Evolutionary conservation across 2,797 vertebrate species (phyloP).

Genomic region (Catharus ustulatus): DNA sequence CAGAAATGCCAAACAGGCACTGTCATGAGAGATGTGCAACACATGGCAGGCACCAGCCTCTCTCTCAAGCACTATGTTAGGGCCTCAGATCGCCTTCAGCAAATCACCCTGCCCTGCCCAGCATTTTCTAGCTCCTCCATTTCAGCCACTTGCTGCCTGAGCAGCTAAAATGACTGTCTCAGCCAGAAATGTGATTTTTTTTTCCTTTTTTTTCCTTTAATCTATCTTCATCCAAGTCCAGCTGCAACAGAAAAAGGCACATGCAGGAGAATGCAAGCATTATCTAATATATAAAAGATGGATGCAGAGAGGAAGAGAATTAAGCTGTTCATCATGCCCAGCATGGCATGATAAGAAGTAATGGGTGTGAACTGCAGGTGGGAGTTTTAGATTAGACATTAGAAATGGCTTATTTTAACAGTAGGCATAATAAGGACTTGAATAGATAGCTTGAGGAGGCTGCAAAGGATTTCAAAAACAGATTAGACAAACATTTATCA

Average conservation of each 20-base stretch:
- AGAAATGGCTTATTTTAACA: slow-evolving; percentile 41
- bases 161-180: neutral
- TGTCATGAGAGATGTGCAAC: slow-evolving; percentile 38
- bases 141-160: slow-evolving; percentile 5
- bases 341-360: slow-evolving; percentile 11
- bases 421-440: neutral
- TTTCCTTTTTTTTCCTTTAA: neutral
- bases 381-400: slow-evolving; percentile 38
- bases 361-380: slow-evolving; percentile 57
- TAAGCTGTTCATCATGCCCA: slow-evolving; percentile 41
- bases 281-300: neutral
- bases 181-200: neutral
- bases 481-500: slow-evolving; percentile 1
- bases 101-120: slow-evolving; percentile 28
- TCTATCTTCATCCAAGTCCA: slow-evolving; percentile 3
- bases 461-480: slow-evolving; percentile 23
- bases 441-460: slow-evolving; percentile 13
- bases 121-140: slow-evolving; percentile 16
- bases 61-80: neutral
- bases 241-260: neutral
- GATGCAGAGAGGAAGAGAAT: slow-evolving; percentile 31
- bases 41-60: slow-evolving; percentile 24
- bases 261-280: neutral
- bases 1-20: slow-evolving; percentile 28
- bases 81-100: neutral